Evolutionary conservation across 1,140 invertebrate species (phyloP).

Genomic region (Drosophila willistoni): DNA sequence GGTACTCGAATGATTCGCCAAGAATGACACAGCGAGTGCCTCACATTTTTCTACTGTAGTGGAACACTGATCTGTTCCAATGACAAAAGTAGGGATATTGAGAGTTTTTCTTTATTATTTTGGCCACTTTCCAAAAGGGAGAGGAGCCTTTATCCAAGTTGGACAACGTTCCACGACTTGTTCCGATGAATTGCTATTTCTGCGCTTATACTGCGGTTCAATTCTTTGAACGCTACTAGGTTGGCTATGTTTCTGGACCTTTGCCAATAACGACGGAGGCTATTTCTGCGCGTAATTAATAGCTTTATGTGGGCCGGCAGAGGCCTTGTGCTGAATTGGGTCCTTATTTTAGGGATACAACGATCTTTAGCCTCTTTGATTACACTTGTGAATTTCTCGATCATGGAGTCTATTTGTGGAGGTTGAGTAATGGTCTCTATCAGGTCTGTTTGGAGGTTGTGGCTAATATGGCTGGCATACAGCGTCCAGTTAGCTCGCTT

Average conservation of each 20-base stretch:
- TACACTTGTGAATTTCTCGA: neutral
- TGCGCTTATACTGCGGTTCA: slow-evolving; percentile 7
- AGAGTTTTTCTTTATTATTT: too few relatives aligned
- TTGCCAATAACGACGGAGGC: too few relatives aligned
- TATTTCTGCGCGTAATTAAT: too few relatives aligned
- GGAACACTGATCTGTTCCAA: neutral
- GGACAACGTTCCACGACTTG: too few relatives aligned
- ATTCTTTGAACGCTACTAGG: neutral
- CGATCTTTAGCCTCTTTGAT: neutral
- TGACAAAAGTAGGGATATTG: too few relatives aligned
- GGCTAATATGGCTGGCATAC: too few relatives aligned
- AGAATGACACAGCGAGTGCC: neutral
- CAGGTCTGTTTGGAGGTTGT: too few relatives aligned
- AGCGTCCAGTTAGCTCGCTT: too few relatives aligned
- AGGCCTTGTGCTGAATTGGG: neutral
- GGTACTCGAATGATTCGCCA: neutral
- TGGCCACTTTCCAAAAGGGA: too few relatives aligned
- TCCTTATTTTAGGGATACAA: slow-evolving; percentile 1
- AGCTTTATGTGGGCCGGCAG: neutral
- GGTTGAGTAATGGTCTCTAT: too few relatives aligned
- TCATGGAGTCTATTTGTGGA: too few relatives aligned
- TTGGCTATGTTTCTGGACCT: slow-evolving; percentile 2
- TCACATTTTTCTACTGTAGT: slow-evolving; percentile 2
- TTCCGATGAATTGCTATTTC: neutral
- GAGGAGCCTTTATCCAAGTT: too few relatives aligned